Conservation (phyloP, 2,797 vertebrate genomes). For the Emys orbicularis region DNA sequence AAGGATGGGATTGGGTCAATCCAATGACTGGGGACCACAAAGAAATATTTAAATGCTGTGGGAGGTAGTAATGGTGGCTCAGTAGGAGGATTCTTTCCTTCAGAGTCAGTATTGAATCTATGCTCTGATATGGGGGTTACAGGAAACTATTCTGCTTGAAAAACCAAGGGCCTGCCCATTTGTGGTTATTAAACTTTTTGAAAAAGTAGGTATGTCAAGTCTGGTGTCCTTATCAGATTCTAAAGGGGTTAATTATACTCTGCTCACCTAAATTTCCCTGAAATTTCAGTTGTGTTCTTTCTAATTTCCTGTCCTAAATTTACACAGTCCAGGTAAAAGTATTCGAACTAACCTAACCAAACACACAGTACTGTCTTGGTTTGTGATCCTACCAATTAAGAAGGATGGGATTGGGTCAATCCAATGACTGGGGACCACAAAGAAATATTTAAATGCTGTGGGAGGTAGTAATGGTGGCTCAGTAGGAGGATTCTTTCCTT, state of each 20-base stretch:
- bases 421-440: neutral
- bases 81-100: neutral
- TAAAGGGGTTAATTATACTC: neutral
- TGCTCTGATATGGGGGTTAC: neutral
- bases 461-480: neutral
- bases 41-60: neutral
- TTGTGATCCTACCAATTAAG: neutral
- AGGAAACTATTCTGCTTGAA: neutral
- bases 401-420: neutral
- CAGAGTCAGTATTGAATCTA: fast-evolving
- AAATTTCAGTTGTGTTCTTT: neutral
- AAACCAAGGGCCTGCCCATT: neutral
- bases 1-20: neutral
- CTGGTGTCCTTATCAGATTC: neutral
- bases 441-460: neutral
- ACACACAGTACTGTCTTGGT: neutral
- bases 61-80: neutral
- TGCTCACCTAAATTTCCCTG: neutral
- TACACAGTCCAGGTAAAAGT: neutral
- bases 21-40: neutral
- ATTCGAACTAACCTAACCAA: neutral
- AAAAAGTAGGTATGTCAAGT: neutral
- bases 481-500: neutral
- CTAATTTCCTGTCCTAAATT: neutral
- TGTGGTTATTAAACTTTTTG: neutral